Evolutionary conservation across 64 coral and sea anemone species (phyloP), one percentile per base, ranked within the genome.

Genomic region (Catalaphyllia jardinei): DNA sequence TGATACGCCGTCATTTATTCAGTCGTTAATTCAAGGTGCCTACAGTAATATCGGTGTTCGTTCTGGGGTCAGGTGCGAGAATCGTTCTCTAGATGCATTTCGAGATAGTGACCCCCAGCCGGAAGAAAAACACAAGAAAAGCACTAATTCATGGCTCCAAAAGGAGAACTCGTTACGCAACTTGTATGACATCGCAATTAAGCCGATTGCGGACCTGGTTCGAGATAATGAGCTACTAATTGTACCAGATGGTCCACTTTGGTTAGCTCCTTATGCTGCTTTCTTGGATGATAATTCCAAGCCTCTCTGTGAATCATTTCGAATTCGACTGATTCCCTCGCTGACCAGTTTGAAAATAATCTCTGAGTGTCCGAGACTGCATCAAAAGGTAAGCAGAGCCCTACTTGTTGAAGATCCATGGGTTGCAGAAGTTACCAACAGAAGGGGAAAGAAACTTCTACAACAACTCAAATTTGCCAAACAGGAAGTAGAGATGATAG

Each of bases 201-300:
- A 27, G n/a, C 69, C 69, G 69, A 72, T 72, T 29, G 24, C 27
- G 11, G 69, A 72, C 27, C 69, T 72, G n/a, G 1, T 27, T 72
- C 10, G 30, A 29, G 69, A n/a, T 29, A 13, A 72, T 27, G 69
- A 72, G 27, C 24, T 72, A 27, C 25, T 72, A 24, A 72, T 72
- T 72, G 62, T 76, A 30, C 73, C 73, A 16, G 31, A 76, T 19
- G 73, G 73, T 12, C 73, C 73, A 20, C 31, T 76, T 8, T 76
- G 73, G 29, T 42, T 76, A 8, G 73, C 31, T 33, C 73, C 73
- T 39, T 76, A 76, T 39, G 73, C 73, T 76, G 73, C 73, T 18
- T 42, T 76, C 8, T 6, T 76, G 30, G 35, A 76, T 39, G 31
- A 30, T 13, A 42, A 76, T 30, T 13, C 13, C 10, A 76, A 76